phyloP scores from a whole-genome alignment of 1,140 invertebrate genomes.

The Brachionus manjavacas region DNA sequence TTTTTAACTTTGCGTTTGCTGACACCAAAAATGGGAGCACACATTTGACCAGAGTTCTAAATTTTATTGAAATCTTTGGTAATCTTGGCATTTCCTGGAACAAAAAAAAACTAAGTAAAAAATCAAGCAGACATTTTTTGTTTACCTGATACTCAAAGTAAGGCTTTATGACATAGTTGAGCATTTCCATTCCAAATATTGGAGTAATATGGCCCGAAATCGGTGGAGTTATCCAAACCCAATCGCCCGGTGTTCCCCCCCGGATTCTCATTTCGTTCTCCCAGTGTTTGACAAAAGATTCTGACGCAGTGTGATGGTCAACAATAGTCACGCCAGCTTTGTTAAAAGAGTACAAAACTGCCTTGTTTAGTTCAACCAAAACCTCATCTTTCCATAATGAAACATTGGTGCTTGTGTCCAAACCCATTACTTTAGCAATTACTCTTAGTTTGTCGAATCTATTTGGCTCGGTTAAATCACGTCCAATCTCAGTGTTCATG shows the following conservation, averaged over 20 bases:
- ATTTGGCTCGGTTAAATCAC: conserved; percentile 79
- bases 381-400: conserved; percentile 88
- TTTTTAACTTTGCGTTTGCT: conserved; percentile 81
- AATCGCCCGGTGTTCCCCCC: conserved; percentile 87
- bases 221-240: conserved; percentile 93
- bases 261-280: conserved; percentile 83
- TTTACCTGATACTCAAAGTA: conserved; percentile 82
- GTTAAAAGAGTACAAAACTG: conserved; percentile 85
- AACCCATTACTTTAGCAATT: conserved; percentile 75
- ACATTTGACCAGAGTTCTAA: conserved; percentile 89
- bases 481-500: conserved; percentile 88
- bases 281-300: conserved; percentile 90
- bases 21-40: conserved; percentile 93
- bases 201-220: conserved; percentile 80
- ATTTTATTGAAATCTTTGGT: conserved; percentile 78
- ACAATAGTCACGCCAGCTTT: conserved; percentile 81
- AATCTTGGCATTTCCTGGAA: conserved; percentile 66
- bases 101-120: conserved; percentile 73
- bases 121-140: conserved; percentile 63
- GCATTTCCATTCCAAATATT: conserved; percentile 93
- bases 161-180: conserved; percentile 79
- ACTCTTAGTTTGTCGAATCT: conserved; percentile 81
- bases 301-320: conserved; percentile 89
- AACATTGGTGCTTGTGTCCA: conserved; percentile 75
- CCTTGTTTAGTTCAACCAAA: conserved; percentile 80